A percentile compares a stretch with the other conserved stretches of the same genome.
phyloP scores from a whole-genome alignment of 2,888 invertebrate genomes.

The Odontocerum albicorne region DNA sequence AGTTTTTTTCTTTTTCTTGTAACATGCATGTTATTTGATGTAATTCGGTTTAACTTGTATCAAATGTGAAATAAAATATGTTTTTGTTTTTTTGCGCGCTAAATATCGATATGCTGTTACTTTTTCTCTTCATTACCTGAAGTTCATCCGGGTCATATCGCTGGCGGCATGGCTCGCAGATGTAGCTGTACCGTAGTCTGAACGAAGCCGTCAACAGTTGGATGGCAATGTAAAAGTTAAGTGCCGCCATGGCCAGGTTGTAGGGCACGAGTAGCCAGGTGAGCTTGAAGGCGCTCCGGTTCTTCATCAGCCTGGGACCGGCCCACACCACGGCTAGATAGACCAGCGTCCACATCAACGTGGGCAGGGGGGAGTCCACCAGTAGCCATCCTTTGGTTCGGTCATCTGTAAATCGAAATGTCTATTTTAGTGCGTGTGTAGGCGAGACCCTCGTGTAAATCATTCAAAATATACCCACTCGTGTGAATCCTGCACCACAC shows the following conservation, averaged over 20 bases:
- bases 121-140: too few species aligned
- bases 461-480: too few species aligned
- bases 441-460: too few species aligned
- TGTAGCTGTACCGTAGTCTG: constrained; percentile 77
- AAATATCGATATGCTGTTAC: too few species aligned
- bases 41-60: too few species aligned
- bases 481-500: too few species aligned
- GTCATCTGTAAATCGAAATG: constrained; percentile 61
- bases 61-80: too few species aligned
- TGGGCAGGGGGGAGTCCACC: constrained; percentile 80
- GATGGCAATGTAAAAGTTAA: constrained; percentile 83
- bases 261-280: constrained; percentile 79
- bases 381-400: constrained; percentile 84
- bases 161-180: constrained; percentile 83
- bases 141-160: constrained; percentile 77
- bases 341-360: constrained; percentile 65
- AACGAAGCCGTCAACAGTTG: constrained; percentile 75
- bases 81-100: too few species aligned
- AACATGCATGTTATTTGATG: too few species aligned
- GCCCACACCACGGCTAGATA: constrained; percentile 78
- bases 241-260: constrained; percentile 78
- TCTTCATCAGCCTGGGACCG: constrained; percentile 81
- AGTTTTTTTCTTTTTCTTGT: neutral
- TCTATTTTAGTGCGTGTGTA: too few species aligned
- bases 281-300: constrained; percentile 73